Percentiles rank a stretch among this genome's conserved stretches.
Evolutionary conservation across 2,797 vertebrate species (phyloP).

Genomic region (Hypotaenidia okinawae): DNA sequence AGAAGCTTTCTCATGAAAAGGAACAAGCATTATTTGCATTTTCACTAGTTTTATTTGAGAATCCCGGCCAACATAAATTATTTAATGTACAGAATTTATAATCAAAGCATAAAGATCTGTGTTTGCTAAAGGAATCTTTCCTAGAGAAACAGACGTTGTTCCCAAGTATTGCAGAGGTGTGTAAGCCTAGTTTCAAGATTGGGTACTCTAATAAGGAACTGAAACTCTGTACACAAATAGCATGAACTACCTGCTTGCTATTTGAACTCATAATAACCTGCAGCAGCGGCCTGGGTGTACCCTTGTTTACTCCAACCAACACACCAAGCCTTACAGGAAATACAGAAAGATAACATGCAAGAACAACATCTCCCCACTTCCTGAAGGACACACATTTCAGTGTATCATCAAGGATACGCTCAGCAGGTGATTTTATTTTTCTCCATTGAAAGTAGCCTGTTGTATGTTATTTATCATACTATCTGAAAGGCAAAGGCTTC

Average conservation of each 20-base stretch:
- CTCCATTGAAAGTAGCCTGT: background rate
- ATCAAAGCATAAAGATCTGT: background rate
- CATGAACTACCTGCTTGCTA: background rate
- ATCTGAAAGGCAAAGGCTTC: background rate
- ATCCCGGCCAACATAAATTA: constrained; percentile 14
- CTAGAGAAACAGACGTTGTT: background rate
- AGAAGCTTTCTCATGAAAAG: constrained; percentile 5
- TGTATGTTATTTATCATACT: background rate
- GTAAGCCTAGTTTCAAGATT: background rate
- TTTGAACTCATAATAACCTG: background rate
- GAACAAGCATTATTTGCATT: constrained; percentile 32
- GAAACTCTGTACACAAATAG: background rate
- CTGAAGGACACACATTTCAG: background rate
- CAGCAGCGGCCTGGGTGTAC: background rate
- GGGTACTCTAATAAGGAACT: background rate
- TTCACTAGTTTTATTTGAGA: constrained; percentile 30
- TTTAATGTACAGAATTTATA: constrained; percentile 34
- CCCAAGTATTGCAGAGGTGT: background rate
- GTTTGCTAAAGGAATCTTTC: background rate
- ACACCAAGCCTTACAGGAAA: constrained; percentile 29
- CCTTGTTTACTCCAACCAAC: constrained; percentile 22
- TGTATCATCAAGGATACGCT: background rate
- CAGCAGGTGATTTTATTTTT: background rate
- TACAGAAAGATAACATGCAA: background rate
- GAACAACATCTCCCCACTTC: background rate